A percentile compares a stretch with the other conserved stretches of the same genome.
Evolutionary conservation across 2,888 invertebrate genomes (phyloP).

Genomic region (Lutraria lutraria): DNA sequence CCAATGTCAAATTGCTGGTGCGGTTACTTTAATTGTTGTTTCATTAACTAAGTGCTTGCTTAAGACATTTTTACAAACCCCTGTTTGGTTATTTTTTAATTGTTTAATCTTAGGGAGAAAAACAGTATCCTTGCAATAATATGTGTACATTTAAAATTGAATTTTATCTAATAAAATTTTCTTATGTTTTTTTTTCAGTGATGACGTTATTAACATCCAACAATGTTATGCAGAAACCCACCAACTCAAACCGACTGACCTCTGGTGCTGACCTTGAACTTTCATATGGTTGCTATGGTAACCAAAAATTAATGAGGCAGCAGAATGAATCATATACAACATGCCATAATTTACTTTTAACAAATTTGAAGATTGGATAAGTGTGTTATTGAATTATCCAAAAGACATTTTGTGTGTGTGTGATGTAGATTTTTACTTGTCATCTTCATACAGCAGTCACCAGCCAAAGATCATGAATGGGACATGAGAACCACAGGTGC

Average conservation of each 20-base stretch:
- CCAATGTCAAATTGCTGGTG: no score
- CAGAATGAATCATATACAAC: not conserved
- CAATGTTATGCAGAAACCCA: constrained; percentile 51
- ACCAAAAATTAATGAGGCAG: constrained; percentile 6
- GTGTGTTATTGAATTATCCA: not conserved
- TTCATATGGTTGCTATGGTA: constrained; percentile 36
- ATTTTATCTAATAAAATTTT: not conserved
- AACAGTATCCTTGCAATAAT: not conserved
- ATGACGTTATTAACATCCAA: constrained; percentile 58
- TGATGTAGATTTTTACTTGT: no score
- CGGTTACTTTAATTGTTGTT: no score
- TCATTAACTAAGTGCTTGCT: no score
- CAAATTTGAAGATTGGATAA: constrained; percentile 14
- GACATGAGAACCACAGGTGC: no score
- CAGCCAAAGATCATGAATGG: no score
- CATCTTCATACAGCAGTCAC: no score
- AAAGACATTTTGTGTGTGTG: no score
- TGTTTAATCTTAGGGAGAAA: no score
- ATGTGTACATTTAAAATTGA: not conserved
- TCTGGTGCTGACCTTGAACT: constrained; percentile 56
- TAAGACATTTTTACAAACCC: no score
- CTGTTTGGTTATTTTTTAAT: no score
- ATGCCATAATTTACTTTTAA: constrained; percentile 14
- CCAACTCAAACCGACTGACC: constrained; percentile 41
- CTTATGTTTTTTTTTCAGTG: constrained; percentile 29